Conservation (phyloP, 2,113 vertebrate genomes). For the Ceratotherium simum region DNA sequence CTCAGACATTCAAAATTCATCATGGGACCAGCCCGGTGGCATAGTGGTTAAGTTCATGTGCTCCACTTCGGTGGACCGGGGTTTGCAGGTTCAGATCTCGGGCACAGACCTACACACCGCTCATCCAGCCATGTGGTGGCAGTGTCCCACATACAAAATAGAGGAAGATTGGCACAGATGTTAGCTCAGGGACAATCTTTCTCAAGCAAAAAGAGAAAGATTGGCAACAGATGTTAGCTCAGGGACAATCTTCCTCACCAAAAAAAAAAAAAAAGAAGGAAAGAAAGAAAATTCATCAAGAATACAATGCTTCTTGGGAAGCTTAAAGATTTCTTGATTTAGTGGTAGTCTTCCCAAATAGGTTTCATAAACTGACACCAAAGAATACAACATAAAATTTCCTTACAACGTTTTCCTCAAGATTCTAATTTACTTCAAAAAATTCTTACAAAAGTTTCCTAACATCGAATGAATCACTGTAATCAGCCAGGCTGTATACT, state of each 20-base stretch:
- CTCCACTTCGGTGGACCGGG: no score
- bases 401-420: background rate
- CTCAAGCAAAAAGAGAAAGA: no score
- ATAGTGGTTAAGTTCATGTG: no score
- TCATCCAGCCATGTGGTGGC: no score
- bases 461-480: background rate
- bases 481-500: background rate
- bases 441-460: background rate
- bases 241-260: no score
- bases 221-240: no score
- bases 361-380: conserved; percentile 15
- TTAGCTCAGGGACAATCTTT: no score
- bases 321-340: conserved; percentile 20
- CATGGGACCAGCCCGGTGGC: background rate
- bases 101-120: no score
- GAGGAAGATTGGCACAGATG: no score
- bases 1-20: background rate
- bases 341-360: conserved; percentile 12
- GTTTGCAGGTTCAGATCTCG: no score
- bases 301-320: background rate
- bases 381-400: background rate
- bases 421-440: conserved; percentile 5
- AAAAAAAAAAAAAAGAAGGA: no score
- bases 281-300: background rate
- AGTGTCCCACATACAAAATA: no score